These are phyloP conservation scores for Megalopta genalis DNA, from an alignment of 1,140 invertebrate species.

Conservation along the genomic window DNA sequence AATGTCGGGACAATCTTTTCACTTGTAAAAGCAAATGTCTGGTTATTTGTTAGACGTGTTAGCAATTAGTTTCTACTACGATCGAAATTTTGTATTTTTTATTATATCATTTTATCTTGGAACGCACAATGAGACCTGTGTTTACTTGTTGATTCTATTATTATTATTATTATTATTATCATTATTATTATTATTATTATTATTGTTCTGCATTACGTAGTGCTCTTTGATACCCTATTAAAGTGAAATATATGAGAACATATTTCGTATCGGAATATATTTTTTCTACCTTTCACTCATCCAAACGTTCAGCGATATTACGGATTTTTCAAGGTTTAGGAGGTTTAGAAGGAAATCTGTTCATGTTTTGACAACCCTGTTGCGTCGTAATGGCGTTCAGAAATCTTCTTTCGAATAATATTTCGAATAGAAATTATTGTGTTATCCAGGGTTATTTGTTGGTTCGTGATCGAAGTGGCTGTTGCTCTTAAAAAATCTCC, in stretches of 20 bases:
- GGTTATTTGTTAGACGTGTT: conserved; percentile 21
- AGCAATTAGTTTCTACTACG: conserved; percentile 18
- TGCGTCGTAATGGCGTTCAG: no score
- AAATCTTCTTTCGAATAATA: no score
- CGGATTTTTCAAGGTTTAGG: no score
- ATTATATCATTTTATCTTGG: conserved; percentile 28
- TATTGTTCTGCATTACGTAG: conserved; percentile 66
- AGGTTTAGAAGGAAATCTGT: no score
- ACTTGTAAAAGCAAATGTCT: conserved; percentile 11
- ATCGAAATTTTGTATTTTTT: conserved; percentile 35
- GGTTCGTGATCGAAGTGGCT: no score
- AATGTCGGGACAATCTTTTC: conserved; percentile 56
- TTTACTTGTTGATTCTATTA: conserved; percentile 65
- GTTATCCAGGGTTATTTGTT: no score
- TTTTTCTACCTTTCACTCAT: neutral
- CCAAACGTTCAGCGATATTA: no score
- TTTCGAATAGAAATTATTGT: no score
- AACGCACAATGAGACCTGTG: conserved; percentile 18
- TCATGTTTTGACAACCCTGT: no score
- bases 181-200: conserved; percentile 70
- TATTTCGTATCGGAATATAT: neutral
- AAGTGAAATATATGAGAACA: conserved; percentile 54
- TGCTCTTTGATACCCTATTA: conserved; percentile 63
- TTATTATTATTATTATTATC: conserved; percentile 71
- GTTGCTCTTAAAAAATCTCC: no score